Base-by-base conservation (phyloP, 2,888 invertebrate species). In the Perithous albicinctus region DNA sequence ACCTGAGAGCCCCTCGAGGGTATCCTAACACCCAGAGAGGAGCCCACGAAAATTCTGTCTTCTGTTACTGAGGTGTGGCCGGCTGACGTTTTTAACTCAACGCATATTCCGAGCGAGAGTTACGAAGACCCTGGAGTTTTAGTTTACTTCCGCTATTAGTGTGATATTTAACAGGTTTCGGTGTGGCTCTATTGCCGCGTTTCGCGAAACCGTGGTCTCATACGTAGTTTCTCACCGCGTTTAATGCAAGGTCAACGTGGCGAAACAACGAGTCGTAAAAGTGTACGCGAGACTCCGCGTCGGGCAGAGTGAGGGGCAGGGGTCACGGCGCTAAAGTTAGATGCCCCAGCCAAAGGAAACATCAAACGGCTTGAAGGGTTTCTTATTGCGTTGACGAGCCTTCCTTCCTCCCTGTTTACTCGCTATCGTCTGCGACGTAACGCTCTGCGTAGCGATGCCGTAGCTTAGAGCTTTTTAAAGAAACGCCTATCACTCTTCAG, bases 301-400 rank as follows among this genome's bases (percentile, higher is more conserved):
- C n/a, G n/a, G n/a, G n/a, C n/a, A 26, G n/a, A 6, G 18, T n/a
- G 26, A 10, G 15, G 5, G 29, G 51, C 32, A 20, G 20, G 54
- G 32, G 12, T 0, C 12, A 20, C 32, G 15, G 43, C 20, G 18
- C 78, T 61, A 73, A 69, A 77, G 67, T 63, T 73, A 69, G 77
- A 77, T 56, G 54, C n/a, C 18, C n/a, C 20, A 20, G 67, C 64
- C 32, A 26, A 64, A 46, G 38, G 64, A 81, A 77, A 77, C 77
- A 69, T 81, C 67, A 63, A 73, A 69, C 61, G 35, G 63, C 63
- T 73, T 18, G 41, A 63, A 74, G 67, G 67, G 51, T 73, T 23
- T 66, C 63, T 43, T 12, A 41, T 79, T 54, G 61, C 63, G 54
- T 54, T 48, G 66, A 48, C 26, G 64, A 43, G 41, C 43, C 63